Evolutionary conservation across 1,140 invertebrate species (phyloP).

Genomic region (Colletes gigas): DNA sequence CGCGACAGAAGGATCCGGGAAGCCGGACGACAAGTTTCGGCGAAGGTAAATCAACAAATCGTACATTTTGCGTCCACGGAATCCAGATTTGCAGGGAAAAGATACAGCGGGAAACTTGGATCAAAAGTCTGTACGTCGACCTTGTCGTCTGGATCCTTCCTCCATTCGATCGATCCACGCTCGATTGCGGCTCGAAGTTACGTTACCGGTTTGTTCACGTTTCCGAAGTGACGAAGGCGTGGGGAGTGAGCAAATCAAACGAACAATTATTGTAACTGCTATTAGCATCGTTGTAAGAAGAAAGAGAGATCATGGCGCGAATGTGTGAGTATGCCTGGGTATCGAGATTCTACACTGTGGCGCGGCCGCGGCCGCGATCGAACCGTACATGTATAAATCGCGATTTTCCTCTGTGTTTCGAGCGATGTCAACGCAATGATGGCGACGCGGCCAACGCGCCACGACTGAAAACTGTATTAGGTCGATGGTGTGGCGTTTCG

Average conservation of each 20-base stretch:
- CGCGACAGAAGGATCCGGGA: not conserved
- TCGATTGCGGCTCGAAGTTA: constrained; percentile 26
- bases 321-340: constrained; percentile 24
- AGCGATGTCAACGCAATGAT: constrained; percentile 26
- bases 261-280: constrained; percentile 68
- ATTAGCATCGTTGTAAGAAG: constrained; percentile 62
- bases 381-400: constrained; percentile 17
- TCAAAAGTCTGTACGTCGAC: too few species aligned
- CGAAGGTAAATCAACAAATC: not conserved
- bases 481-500: constrained; percentile 68
- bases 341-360: constrained; percentile 24
- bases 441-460: constrained; percentile 1
- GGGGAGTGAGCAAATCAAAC: constrained; percentile 70
- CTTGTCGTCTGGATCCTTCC: too few species aligned
- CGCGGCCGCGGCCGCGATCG: constrained; percentile 13
- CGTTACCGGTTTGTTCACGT: constrained; percentile 42
- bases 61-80: too few species aligned
- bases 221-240: constrained; percentile 24
- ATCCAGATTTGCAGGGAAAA: too few species aligned
- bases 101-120: too few species aligned
- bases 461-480: constrained; percentile 65
- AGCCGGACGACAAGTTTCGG: not conserved
- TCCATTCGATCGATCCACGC: too few species aligned
- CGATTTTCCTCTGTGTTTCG: constrained; percentile 33
- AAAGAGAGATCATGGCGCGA: constrained; percentile 25